Evolutionary conservation across 2,113 vertebrate genomes (phyloP), one percentile per base, ranked within the genome.

Genomic region (Elephas maximus): DNA sequence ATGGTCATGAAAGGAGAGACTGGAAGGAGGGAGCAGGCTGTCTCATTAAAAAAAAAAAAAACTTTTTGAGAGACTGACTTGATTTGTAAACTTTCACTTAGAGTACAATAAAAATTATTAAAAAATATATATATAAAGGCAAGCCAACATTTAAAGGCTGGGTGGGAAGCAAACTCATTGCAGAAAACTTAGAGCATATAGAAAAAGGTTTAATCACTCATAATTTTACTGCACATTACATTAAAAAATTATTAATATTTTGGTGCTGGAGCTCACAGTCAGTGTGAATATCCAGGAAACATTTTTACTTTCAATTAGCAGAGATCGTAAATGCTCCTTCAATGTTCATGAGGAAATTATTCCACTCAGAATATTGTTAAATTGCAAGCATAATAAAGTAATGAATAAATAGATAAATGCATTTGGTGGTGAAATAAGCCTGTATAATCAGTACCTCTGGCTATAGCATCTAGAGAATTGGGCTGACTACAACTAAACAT

Each of bases 291-390:
- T 41, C 28, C 37, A 79, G 44, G 48, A 93, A 91, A 81, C 3
- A 53, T 73, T 84, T 92, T 76, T 79, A 91, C 28, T 76, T 24
- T 84, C 74, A 80, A 89, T 91, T 84, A 93, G 23, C 48, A 90
- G 60, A 81, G 33, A 77, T 76, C 69, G 30, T 51, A 71, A 80
- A 18, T 82, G 26, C 24, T 85, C 30, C 80, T 37, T 91, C 14
- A 78, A 24, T 83, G 37, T 90, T 86, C 62, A 83, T 74, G 26
- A 73, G 21, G 67, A 88, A 71, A 53, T 45, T 44, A 76, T 73
- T 80, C 23, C 48, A 41, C n/a, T 9, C 45, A 69, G 12, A 44
- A 87, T 78, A 86, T 60, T 89, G 44, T 94, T 90, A 93, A 95
- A 67, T 45, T 84, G 33, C 5, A 92, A 90, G 10, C 37, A 74